Evolutionary conservation across 2,888 invertebrate genomes (phyloP).

Genomic region (Crematogaster levior): DNA sequence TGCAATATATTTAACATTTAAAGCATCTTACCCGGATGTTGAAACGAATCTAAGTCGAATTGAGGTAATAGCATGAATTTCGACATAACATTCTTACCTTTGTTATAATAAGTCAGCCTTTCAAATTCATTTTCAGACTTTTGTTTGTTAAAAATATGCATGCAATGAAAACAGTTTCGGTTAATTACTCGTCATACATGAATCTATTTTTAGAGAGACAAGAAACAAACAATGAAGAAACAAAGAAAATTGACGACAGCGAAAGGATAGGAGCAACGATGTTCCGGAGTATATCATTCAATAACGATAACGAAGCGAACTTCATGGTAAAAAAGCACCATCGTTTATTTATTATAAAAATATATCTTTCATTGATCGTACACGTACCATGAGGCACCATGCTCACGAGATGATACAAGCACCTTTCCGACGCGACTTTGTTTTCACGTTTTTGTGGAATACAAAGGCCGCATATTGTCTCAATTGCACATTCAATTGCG

Average conservation of each 20-base stretch:
- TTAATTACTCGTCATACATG: slow-evolving; percentile 60
- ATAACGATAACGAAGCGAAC: slow-evolving; percentile 18
- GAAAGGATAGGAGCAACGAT: background rate
- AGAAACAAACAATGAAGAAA: slow-evolving; percentile 10
- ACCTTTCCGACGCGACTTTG: slow-evolving; percentile 46
- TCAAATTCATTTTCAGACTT: slow-evolving; percentile 75
- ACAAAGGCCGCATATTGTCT: slow-evolving; percentile 22
- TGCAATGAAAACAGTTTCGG: slow-evolving; percentile 77
- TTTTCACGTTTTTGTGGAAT: slow-evolving; percentile 42
- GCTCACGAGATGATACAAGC: slow-evolving; percentile 61
- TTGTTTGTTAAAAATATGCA: slow-evolving; percentile 74
- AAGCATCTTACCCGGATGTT: slow-evolving; percentile 17
- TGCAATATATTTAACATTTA: slow-evolving; percentile 72
- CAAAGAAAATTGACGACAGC: background rate
- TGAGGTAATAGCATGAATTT: background rate
- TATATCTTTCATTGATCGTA: slow-evolving; percentile 27
- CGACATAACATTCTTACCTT: slow-evolving; percentile 76
- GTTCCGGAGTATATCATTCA: slow-evolving; percentile 4
- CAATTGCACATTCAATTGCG: slow-evolving; percentile 26
- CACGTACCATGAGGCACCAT: slow-evolving; percentile 74
- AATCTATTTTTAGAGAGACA: slow-evolving; percentile 12
- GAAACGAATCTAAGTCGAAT: slow-evolving; percentile 16
- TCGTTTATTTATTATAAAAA: slow-evolving; percentile 24
- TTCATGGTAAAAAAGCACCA: slow-evolving; percentile 13
- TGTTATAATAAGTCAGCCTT: slow-evolving; percentile 67